Base-by-base conservation (phyloP, 2,888 invertebrate genomes). In the Habrosyne pyritoides region DNA sequence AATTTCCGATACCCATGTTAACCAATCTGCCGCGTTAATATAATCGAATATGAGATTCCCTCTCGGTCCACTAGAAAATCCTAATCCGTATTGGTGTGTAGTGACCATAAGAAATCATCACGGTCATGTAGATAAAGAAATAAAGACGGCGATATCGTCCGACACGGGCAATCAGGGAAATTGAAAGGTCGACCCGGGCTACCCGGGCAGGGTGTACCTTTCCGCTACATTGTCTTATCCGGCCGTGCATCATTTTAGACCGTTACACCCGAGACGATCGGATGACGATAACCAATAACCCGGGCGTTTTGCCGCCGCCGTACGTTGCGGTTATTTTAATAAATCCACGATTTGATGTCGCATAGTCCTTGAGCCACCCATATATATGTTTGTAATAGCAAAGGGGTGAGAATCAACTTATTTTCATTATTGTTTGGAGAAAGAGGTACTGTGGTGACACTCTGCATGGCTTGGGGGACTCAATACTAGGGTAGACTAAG, bases 111-210 rank as follows among this genome's bases (percentile, higher is more conserved):
- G 71, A 76, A 79, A 77, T 75, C 76, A 75, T 77, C 73, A 71
- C 67, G 71, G 69, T 69, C 62, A 55, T 69, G 71, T 68, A 74
- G 75, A 81, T 81, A 76, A 75, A 78, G 79, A 77, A 75, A 80
- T 81, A 78, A 77, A 77, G 69, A 73, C 73, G 67, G 66, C 63
- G 63, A 65, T 72, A 71, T 67, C 59, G 60, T 64, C 68, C 69
- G 75, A 69, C 64, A 69, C 72, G 70, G 71, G 78, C 83, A 84
- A 86, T 88, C 83, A 83, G 81, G 86, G 84, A 89, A 89, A 89
- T 89, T 88, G 89, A 89, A 89, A 87, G 87, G 85, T 86, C 84
- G 80, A 75, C 75, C 81, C 78, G 83, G 72, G 71, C 64, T 58
- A 60, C 63, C 61, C 61, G 69, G 64, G 66, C 77, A 68, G 78